A percentile compares a stretch with the other conserved stretches of the same genome.
These are phyloP conservation scores for Spatula versicolor DNA, from an alignment of 2,797 vertebrate genomes.

Conservation along the genomic window DNA sequence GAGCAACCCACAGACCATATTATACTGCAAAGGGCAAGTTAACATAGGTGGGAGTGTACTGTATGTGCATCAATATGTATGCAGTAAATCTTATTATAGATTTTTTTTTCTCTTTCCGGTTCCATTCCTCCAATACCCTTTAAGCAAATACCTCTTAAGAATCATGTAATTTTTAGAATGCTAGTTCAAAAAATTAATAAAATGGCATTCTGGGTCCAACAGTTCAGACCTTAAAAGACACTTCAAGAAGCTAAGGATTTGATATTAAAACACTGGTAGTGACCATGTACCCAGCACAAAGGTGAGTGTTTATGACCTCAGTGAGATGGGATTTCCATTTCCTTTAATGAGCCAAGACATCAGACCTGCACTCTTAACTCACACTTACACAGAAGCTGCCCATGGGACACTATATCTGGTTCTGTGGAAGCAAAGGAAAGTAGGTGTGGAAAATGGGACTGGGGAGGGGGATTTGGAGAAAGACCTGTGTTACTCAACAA, in stretches of 20 bases:
- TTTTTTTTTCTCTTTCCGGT: neutral
- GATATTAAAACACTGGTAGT: neutral
- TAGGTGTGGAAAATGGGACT: neutral
- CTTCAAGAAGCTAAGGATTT: neutral
- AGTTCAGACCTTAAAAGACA: neutral
- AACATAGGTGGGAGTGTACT: neutral
- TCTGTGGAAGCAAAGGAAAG: neutral
- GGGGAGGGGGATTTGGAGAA: neutral
- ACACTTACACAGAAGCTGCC: neutral
- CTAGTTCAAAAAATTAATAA: neutral
- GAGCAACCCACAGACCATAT: neutral
- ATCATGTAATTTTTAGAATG: neutral
- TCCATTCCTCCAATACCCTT: neutral
- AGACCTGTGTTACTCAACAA: neutral
- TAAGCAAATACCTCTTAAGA: neutral
- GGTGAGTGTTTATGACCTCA: conserved; percentile 53
- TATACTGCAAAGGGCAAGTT: neutral
- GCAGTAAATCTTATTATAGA: neutral
- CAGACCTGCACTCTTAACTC: neutral
- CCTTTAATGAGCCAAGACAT: conserved; percentile 53
- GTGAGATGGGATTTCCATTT: conserved; percentile 63
- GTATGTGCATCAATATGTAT: neutral
- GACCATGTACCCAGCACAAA: neutral
- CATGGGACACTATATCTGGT: neutral
- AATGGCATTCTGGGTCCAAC: neutral